Evolutionary conservation across 2,797 vertebrate genomes (phyloP).

Genomic region (Nothura maculosa): DNA sequence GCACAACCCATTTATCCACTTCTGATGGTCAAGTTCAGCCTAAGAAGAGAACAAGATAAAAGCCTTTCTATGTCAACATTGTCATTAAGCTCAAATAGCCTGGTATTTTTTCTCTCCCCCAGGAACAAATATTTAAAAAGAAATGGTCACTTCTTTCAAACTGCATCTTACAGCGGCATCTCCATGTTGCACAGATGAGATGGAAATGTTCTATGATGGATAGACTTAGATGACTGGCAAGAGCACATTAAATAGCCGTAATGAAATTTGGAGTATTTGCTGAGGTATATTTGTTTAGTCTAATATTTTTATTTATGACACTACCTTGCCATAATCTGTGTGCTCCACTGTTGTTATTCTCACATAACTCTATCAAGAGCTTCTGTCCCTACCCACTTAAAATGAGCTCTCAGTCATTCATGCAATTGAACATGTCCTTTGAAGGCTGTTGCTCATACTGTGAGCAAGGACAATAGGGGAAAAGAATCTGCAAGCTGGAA

Average conservation of each 20-base stretch:
- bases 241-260: not conserved
- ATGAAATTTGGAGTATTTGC: not conserved
- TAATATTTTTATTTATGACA: not conserved
- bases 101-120: not conserved
- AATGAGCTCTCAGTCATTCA: not conserved
- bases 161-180: not conserved
- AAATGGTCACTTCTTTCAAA: accelerated
- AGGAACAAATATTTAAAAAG: not conserved
- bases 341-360: not conserved
- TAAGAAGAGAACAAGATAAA: not conserved
- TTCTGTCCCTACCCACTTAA: not conserved
- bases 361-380: not conserved
- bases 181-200: not conserved
- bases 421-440: not conserved
- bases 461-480: not conserved
- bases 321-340: not conserved
- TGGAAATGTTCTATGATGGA: not conserved
- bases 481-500: not conserved
- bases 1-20: conserved; percentile 10
- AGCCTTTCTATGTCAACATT: not conserved
- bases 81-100: not conserved
- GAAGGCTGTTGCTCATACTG: not conserved
- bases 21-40: not conserved
- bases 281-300: not conserved
- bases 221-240: not conserved